phyloP scores from a whole-genome alignment of 2,113 vertebrate species.

The Sinocyclocheilus rhinocerous region DNA sequence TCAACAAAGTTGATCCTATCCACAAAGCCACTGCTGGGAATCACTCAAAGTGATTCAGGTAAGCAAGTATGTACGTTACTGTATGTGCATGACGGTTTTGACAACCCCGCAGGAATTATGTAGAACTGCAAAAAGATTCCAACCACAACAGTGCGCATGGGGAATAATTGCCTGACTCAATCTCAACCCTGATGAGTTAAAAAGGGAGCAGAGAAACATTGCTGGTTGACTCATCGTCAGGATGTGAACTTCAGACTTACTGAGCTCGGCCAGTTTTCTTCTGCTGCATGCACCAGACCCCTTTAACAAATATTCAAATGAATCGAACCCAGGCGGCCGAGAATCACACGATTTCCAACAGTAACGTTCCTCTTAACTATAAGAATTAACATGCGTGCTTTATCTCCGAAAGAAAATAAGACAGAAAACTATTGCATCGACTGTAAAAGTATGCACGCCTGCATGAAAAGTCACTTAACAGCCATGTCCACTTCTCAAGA shows the following conservation, averaged over 20 bases:
- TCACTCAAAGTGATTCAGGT: neutral
- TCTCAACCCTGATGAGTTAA: slow-evolving; percentile 36
- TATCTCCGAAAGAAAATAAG: neutral
- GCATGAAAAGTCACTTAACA: neutral
- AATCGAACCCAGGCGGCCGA: slow-evolving; percentile 18
- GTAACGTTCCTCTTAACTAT: neutral
- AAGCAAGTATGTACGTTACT: neutral
- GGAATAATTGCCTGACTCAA: slow-evolving; percentile 45
- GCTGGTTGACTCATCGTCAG: slow-evolving; percentile 18
- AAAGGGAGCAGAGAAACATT: neutral
- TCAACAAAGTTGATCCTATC: neutral
- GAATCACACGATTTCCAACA: neutral
- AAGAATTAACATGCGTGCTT: neutral
- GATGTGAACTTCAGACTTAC: slow-evolving; percentile 17
- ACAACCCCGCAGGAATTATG: slow-evolving; percentile 13
- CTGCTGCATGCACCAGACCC: neutral
- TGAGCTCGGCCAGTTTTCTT: neutral
- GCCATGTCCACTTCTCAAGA: neutral
- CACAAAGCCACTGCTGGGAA: neutral
- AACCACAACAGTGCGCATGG: slow-evolving; percentile 17
- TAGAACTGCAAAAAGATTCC: neutral
- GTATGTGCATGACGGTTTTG: neutral
- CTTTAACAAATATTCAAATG: neutral
- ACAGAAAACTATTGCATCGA: neutral
- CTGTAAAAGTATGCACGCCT: neutral